Evolutionary conservation across 2,888 invertebrate species (phyloP).

Genomic region (Trilocha varians): DNA sequence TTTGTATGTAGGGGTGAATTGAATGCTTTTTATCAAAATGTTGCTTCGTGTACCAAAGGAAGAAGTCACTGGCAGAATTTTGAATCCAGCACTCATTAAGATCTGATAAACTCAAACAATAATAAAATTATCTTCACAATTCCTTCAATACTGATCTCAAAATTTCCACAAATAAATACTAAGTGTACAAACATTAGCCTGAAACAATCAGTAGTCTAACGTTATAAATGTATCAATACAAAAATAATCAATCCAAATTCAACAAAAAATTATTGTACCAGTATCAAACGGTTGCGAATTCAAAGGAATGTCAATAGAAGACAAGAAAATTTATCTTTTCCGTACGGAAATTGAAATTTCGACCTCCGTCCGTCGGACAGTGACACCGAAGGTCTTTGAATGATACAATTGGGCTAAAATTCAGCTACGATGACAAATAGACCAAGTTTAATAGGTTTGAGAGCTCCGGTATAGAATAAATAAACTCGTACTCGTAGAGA

Average conservation of each 20-base stretch:
- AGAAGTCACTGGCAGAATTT: no score
- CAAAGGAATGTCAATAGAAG: constrained; percentile 42
- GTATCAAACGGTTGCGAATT: constrained; percentile 26
- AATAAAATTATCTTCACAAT: no score
- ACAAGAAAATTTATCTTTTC: constrained; percentile 51
- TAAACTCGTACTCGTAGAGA: no score
- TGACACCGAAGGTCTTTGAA: constrained; percentile 4
- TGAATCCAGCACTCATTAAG: no score
- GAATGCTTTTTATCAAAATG: no score
- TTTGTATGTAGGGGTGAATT: no score
- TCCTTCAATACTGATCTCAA: no score
- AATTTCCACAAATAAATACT: no score
- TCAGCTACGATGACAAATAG: background rate
- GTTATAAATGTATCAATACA: background rate
- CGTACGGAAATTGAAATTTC: constrained; percentile 54
- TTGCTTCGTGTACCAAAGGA: no score
- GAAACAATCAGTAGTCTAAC: no score
- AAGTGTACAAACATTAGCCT: no score
- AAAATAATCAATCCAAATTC: background rate
- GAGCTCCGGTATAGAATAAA: background rate
- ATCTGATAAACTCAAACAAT: no score
- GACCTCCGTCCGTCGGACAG: constrained; percentile 22
- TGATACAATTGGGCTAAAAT: background rate
- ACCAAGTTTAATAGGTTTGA: background rate
- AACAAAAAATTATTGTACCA: constrained; percentile 6